Evolutionary conservation across 2,113 vertebrate genomes (phyloP).

Genomic region (Cichladusa arquata): DNA sequence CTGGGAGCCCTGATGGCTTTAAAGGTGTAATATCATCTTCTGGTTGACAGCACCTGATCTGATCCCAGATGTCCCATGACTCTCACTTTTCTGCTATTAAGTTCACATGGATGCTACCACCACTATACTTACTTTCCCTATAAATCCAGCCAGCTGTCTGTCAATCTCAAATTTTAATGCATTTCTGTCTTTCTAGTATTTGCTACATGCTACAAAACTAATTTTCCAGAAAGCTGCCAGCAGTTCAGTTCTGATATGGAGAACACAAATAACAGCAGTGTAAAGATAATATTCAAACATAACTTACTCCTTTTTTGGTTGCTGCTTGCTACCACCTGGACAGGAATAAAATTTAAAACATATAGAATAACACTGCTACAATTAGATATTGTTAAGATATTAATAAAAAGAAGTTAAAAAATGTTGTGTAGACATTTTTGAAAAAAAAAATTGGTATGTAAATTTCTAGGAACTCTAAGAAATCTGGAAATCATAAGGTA

Average conservation of each 20-base stretch:
- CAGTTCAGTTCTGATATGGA: neutral
- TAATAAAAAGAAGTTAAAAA: neutral
- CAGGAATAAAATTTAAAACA: constrained; percentile 24
- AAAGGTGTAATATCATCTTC: neutral
- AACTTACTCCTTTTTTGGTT: neutral
- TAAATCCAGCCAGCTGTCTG: constrained; percentile 19
- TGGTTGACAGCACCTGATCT: constrained; percentile 21
- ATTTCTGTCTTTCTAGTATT: neutral
- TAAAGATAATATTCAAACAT: neutral
- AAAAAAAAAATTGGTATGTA: neutral
- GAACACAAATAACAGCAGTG: neutral
- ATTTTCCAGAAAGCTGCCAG: neutral
- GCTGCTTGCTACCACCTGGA: constrained; percentile 3
- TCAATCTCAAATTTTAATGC: constrained; percentile 14
- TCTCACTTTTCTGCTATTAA: constrained; percentile 52
- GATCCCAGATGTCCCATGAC: constrained; percentile 12
- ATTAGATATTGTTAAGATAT: neutral
- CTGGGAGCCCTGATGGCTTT: neutral
- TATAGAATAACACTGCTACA: neutral
- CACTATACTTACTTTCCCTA: neutral
- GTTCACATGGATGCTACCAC: neutral
- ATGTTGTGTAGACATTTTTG: neutral
- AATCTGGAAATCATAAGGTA: neutral
- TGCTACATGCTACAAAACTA: neutral
- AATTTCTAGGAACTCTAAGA: neutral